Evolutionary conservation across 2,797 vertebrate species (phyloP), one percentile per base, ranked within the genome.

Genomic region (Alectoris magna): DNA sequence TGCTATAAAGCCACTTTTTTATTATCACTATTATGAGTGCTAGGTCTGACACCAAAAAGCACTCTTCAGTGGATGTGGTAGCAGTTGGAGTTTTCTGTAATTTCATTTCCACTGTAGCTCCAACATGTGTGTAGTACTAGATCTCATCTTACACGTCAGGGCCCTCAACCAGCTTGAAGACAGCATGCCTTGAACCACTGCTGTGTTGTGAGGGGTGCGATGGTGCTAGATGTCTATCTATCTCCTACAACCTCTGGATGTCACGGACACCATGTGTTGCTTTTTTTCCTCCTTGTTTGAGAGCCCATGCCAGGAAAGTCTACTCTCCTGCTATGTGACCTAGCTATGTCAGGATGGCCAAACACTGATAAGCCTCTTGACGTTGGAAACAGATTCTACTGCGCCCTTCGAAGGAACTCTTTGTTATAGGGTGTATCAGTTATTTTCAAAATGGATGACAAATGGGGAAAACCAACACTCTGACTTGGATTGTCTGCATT

Each of bases 261-360:
- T 27, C 43, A 41, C 2, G 2, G 48, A 24, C 14, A 12, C 31
- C 7, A 23, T 2, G 0, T 49, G 11, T 14, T 48, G 26, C 39
- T 22, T n/a, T 12, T 12, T 29, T 64, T 59, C 36, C 46, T 70
- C 31, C 16, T 23, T 43, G 6, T 31, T 0, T 1, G 38, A 63
- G 2, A 63, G 14, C 9, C 31, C 36, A 17, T 0, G 1, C 21
- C 34, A 13, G 44, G 22, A 59, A 72, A 80, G 27, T 5, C 60
- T 43, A 4, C 5, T 75, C 3, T 67, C 29, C n/a, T 71, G 29
- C 14, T 71, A 5, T 14, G 44, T 21, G 23, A 43, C 0, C 34
- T 21, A 64, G 18, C 27, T 92, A 67, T 5, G 14, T 72, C 63
- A 59, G 36, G 75, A 39, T 1, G 5, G 39, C 15, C 19, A 39